Base-by-base conservation (phyloP, 2,888 invertebrate genomes). In the Meghimatium bilineatum region DNA sequence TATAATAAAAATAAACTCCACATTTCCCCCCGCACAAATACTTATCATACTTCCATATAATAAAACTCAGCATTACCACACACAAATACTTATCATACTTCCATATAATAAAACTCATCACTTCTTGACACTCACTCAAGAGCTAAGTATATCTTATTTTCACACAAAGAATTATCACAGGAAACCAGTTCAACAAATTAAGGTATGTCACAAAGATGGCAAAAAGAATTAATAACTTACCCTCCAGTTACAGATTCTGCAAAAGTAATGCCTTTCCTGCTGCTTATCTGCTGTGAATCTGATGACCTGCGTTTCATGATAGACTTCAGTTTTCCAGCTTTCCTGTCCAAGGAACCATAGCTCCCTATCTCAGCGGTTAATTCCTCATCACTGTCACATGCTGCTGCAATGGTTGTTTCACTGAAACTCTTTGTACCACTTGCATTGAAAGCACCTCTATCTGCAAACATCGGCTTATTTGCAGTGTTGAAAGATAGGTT, bases 231-330 rank as follows among this genome's bases (percentile, higher is more conserved):
- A 56, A 56, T 5, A 12, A 87, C 91, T 90, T 87, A 91, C 91
- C 91, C 91, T 84, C 91, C 92, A 67, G 87, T 87, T 12, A 91
- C 91, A 74, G 87, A 89, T 69, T 92, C 92, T 52, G 93, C 92
- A 88, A 93, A 93, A 17, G 89, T 91, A 82, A 93, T 93, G 69
- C 91, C 93, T 83, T 90, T 91, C 87, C 91, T 92, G 36, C 85
- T 85, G 36, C 85, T 81, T 0, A 82, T 87, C 29, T 84, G 80
- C 32, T 89, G 89, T 8, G 89, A 85, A 69, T 86, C 86, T 34
- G 89, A 86, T 75, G 82, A 85, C 44, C 89, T 89, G 72, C 90
- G 89, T 88, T 93, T 93, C 90, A 93, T 92, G 83, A 91, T 91
- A 26, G 92, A 93, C 80, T 90, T 91, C n/a, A 90, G 85, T 34